Evolutionary conservation across 2,888 invertebrate genomes (phyloP).

Genomic region (Amphipyra tragopoginis): DNA sequence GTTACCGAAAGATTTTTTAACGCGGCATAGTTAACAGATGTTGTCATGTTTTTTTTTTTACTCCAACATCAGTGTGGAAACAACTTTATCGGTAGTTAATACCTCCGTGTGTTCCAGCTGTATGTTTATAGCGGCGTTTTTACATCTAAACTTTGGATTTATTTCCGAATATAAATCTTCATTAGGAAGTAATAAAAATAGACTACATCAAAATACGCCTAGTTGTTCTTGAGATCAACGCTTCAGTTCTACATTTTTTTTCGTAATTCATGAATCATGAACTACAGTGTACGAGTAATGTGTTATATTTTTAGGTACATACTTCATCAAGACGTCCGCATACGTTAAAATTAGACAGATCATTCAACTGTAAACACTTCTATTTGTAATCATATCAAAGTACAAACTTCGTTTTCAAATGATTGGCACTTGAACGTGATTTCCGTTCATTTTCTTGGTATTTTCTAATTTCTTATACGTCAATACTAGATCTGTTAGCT

Average conservation of each 20-base stretch:
- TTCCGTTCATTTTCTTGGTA: slow-evolving; percentile 21
- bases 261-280: not conserved
- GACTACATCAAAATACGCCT: slow-evolving; percentile 5
- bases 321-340: slow-evolving; percentile 6
- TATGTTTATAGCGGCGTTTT: slow-evolving; percentile 30
- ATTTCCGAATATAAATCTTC: slow-evolving; percentile 41
- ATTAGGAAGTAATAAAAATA: slow-evolving; percentile 32
- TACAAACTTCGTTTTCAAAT: slow-evolving; percentile 2
- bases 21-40: too few species aligned
- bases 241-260: too few species aligned
- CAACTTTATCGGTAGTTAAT: slow-evolving; percentile 14
- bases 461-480: slow-evolving; percentile 12
- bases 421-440: slow-evolving; percentile 5
- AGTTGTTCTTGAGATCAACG: too few species aligned
- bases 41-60: not conserved
- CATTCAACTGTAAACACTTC: slow-evolving; percentile 31
- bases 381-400: slow-evolving; percentile 33
- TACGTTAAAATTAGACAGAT: slow-evolving; percentile 17
- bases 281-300: not conserved
- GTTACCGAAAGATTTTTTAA: too few species aligned
- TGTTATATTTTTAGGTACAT: not conserved
- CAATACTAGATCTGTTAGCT: slow-evolving; percentile 12
- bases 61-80: slow-evolving; percentile 4
- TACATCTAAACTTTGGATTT: slow-evolving; percentile 22
- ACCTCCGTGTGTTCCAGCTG: slow-evolving; percentile 8